Evolutionary conservation across 2,113 vertebrate species (phyloP).

Genomic region (Cromileptes altivelis): DNA sequence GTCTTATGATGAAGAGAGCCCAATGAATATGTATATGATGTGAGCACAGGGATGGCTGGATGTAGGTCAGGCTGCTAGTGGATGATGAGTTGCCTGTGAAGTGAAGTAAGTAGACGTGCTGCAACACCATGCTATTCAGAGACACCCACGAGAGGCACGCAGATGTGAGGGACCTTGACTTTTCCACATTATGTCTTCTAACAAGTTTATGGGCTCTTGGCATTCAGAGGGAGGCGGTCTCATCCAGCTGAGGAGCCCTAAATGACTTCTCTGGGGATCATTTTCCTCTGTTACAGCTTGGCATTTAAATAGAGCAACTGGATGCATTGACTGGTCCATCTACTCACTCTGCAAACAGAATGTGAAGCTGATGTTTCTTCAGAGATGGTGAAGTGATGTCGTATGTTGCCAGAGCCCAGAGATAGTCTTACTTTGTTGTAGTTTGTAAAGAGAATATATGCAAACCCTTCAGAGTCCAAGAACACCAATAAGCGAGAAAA

Average conservation of each 20-base stretch:
- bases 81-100: conserved; percentile 64
- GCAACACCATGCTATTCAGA: conserved; percentile 43
- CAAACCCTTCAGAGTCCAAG: neutral
- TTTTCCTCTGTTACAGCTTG: conserved; percentile 62
- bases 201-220: conserved; percentile 62
- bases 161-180: conserved; percentile 62
- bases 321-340: conserved; percentile 53
- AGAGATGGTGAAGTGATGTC: conserved; percentile 21
- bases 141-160: conserved; percentile 53
- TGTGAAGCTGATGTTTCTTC: conserved; percentile 19
- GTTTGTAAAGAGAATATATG: conserved; percentile 11
- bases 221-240: conserved; percentile 45
- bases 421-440: neutral
- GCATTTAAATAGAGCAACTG: conserved; percentile 64
- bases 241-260: conserved; percentile 48
- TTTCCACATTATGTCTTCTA: conserved; percentile 49
- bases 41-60: conserved; percentile 62
- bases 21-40: conserved; percentile 76
- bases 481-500: conserved; percentile 10
- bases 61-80: conserved; percentile 75
- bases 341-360: conserved; percentile 44
- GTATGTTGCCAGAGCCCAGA: neutral
- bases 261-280: conserved; percentile 69
- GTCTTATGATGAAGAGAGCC: conserved; percentile 68
- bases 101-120: conserved; percentile 49